These are phyloP conservation scores for Grantiella picta DNA, from an alignment of 2,113 vertebrate species.

Conservation along the genomic window DNA sequence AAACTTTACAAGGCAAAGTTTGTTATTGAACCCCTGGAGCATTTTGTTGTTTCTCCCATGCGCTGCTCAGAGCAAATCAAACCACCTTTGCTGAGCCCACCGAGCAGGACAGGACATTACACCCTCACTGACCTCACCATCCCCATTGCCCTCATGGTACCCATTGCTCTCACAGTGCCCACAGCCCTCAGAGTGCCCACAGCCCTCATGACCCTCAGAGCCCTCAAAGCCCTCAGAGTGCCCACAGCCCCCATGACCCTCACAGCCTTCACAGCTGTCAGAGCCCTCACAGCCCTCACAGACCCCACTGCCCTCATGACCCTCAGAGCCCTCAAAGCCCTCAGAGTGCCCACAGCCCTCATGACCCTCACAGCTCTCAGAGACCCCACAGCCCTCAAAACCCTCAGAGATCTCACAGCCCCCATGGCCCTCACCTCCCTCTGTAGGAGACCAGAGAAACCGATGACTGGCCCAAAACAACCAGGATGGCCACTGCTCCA, in stretches of 20 bases:
- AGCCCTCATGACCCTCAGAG: accelerated
- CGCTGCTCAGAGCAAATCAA: neutral
- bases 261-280: neutral
- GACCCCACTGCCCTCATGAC: accelerated
- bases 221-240: accelerated
- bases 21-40: neutral
- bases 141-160: accelerated
- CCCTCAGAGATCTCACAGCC: accelerated
- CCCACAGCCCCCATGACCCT: accelerated
- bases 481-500: too few species aligned
- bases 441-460: neutral
- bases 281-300: accelerated
- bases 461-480: neutral
- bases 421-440: accelerated
- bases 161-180: too few species aligned
- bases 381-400: neutral
- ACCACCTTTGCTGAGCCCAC: neutral
- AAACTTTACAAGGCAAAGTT: neutral
- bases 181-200: accelerated
- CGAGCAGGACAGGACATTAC: accelerated
- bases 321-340: neutral
- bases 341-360: neutral
- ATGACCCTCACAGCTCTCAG: neutral
- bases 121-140: accelerated
- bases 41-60: neutral